These are phyloP conservation scores for Poeciliopsis gracilis DNA, from an alignment of 2,797 vertebrate genomes.

Conservation along the genomic window DNA sequence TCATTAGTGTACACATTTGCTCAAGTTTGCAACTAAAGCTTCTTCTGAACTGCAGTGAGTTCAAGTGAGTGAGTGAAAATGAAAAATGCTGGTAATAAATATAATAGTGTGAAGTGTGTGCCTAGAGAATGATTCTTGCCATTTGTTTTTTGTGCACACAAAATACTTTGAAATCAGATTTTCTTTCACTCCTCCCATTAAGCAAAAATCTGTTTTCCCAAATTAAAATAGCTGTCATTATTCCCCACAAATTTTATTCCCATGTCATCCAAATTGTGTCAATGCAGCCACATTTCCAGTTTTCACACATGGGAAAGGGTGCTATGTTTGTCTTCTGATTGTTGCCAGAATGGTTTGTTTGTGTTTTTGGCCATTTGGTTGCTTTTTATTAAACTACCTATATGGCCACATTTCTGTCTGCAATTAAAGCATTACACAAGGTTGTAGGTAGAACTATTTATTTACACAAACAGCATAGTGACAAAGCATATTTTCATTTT, in stretches of 20 bases:
- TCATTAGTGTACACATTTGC: conserved; percentile 46
- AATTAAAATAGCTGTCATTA: conserved; percentile 57
- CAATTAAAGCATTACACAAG: neutral
- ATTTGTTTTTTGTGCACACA: conserved; percentile 45
- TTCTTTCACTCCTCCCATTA: conserved; percentile 25
- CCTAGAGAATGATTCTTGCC: conserved; percentile 54
- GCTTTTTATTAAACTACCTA: conserved; percentile 2
- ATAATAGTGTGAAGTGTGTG: conserved; percentile 27
- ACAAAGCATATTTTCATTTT: neutral
- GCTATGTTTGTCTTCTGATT: conserved; percentile 23
- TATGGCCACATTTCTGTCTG: conserved; percentile 1
- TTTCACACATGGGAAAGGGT: conserved; percentile 8
- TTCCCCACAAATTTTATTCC: conserved; percentile 49
- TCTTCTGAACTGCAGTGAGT: conserved; percentile 23
- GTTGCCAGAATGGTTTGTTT: conserved; percentile 23
- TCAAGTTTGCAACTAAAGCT: conserved; percentile 26
- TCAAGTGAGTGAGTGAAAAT: conserved; percentile 37
- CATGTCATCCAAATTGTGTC: conserved; percentile 38
- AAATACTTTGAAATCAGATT: conserved; percentile 26
- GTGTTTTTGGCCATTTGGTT: conserved; percentile 17
- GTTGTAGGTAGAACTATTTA: neutral
- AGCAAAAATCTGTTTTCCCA: conserved; percentile 22
- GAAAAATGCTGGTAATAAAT: conserved; percentile 59
- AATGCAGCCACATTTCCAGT: conserved; percentile 38
- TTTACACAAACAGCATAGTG: conserved; percentile 6